These are phyloP conservation scores for Sinella curviseta DNA, from an alignment of 1,140 invertebrate species.

Conservation along the genomic window DNA sequence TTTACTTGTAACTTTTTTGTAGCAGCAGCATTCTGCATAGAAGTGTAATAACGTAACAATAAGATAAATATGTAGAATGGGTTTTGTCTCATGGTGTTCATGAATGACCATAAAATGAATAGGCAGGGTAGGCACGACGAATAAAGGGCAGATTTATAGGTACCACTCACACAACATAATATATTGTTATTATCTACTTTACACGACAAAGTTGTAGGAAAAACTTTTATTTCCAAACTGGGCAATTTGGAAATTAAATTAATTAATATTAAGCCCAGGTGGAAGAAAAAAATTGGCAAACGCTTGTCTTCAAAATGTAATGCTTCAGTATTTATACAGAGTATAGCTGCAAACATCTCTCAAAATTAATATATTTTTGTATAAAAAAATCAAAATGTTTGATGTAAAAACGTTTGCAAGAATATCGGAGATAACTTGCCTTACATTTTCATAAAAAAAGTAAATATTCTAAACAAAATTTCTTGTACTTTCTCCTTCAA, in stretches of 20 bases:
- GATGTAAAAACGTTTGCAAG: too few relatives aligned
- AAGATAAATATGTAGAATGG: background rate
- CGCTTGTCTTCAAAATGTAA: background rate
- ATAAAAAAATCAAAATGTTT: too few relatives aligned
- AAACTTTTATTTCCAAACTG: background rate
- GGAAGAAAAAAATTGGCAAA: too few relatives aligned
- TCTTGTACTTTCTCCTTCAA: too few relatives aligned
- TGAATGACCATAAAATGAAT: background rate
- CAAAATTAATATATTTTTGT: too few relatives aligned
- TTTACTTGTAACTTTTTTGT: too few relatives aligned
- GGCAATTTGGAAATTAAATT: background rate
- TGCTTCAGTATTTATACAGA: background rate
- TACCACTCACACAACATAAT: background rate
- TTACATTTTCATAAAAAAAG: too few relatives aligned
- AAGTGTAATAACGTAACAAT: too few relatives aligned
- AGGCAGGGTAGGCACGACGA: slow-evolving; percentile 20
- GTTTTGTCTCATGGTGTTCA: slow-evolving; percentile 2
- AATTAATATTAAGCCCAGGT: background rate
- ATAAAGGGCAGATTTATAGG: slow-evolving; percentile 15
- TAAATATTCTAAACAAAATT: too few relatives aligned
- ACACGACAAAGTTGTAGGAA: background rate
- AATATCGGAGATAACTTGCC: too few relatives aligned
- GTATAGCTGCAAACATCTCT: too few relatives aligned
- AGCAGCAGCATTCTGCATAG: too few relatives aligned
- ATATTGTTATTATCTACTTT: background rate